Evolutionary conservation across 2,113 vertebrate species (phyloP).

Genomic region (Sigmodon hispidus): DNA sequence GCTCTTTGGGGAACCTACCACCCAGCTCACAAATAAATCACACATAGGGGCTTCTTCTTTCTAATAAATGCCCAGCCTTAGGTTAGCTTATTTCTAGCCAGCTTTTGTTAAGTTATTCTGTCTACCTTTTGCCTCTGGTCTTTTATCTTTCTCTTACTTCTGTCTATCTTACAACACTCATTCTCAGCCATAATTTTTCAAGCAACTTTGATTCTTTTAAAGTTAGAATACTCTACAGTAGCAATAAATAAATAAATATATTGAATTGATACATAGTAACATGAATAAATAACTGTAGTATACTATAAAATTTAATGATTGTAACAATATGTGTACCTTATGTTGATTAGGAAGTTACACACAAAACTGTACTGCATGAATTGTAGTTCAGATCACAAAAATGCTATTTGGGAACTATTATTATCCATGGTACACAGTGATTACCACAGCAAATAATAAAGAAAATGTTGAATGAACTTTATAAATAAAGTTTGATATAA

Average conservation of each 20-base stretch:
- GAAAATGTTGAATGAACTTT: neutral
- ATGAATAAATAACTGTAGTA: neutral
- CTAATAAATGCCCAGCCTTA: too few relatives aligned
- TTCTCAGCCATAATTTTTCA: neutral
- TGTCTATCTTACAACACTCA: too few relatives aligned
- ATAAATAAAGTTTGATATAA: too few relatives aligned
- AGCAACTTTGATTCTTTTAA: neutral
- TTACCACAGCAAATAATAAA: neutral
- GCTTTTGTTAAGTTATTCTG: too few relatives aligned
- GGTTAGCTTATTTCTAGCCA: too few relatives aligned
- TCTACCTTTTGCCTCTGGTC: too few relatives aligned
- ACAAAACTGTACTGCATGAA: neutral
- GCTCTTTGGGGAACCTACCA: too few relatives aligned
- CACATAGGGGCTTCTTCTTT: too few relatives aligned
- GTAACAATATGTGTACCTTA: neutral
- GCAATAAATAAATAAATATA: neutral
- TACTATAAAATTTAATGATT: neutral
- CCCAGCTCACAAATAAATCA: too few relatives aligned
- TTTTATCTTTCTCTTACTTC: too few relatives aligned
- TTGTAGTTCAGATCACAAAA: neutral
- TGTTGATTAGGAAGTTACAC: neutral
- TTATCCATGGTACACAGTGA: neutral
- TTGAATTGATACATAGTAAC: neutral
- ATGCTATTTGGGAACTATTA: neutral
- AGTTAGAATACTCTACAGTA: neutral